Evolutionary conservation across 2,888 invertebrate genomes (phyloP).

Genomic region (Zhengitettix transpicula): DNA sequence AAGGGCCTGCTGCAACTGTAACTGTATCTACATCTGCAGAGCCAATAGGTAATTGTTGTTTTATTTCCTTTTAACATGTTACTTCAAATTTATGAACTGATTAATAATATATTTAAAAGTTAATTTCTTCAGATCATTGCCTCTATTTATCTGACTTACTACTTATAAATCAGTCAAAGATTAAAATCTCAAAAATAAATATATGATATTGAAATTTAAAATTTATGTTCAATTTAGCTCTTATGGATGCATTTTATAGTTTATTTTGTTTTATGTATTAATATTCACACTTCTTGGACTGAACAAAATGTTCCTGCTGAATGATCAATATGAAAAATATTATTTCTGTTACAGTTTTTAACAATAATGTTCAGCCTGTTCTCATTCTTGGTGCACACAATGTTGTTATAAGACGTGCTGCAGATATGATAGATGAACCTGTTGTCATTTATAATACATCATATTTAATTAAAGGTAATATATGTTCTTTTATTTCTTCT

Average conservation of each 20-base stretch:
- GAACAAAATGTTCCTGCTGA: no score
- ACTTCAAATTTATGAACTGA: constrained; percentile 2
- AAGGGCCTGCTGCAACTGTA: constrained; percentile 52
- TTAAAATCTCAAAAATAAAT: no score
- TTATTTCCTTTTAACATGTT: constrained; percentile 7
- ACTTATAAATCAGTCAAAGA: no score
- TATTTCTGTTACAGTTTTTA: not conserved
- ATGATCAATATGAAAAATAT: no score
- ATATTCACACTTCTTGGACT: no score
- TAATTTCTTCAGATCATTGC: not conserved
- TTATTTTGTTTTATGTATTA: no score
- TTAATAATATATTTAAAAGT: not conserved
- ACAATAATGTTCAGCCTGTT: constrained; percentile 30
- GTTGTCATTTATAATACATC: constrained; percentile 43
- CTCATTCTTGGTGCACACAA: constrained; percentile 53
- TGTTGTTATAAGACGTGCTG: constrained; percentile 46
- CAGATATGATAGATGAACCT: constrained; percentile 50
- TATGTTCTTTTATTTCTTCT: not conserved
- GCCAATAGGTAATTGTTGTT: constrained; percentile 35
- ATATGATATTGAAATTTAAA: no score
- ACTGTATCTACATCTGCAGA: constrained; percentile 49
- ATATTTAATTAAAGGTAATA: constrained; percentile 28
- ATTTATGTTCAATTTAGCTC: no score
- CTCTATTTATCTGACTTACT: no score
- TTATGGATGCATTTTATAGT: no score